Evolutionary conservation across 2,797 vertebrate species (phyloP), one percentile per base, ranked within the genome.

Genomic region (Sternotherus odoratus): DNA sequence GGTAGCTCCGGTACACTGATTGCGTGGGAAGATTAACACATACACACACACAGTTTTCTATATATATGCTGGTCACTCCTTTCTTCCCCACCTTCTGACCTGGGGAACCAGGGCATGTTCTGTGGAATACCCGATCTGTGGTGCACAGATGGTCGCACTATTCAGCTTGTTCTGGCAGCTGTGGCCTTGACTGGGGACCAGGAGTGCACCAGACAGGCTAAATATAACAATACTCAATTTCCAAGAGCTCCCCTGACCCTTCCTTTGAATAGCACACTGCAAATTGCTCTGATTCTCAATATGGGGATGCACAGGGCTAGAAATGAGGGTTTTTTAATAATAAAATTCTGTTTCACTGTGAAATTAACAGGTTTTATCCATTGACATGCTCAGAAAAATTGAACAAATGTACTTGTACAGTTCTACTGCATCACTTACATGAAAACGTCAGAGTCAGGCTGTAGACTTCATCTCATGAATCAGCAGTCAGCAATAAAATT

Each of bases 331-430:
- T 48, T 36, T 8, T 23, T 28, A 33, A 57, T 66, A 36, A 60
- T 5, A n/a, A 33, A 50, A 19, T 33, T 33, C n/a, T 74, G 30
- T 11, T 78, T 4, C 77, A 48, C 39, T 82, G 1, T 30, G 33
- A 30, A 80, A 69, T n/a, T 53, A 75, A 50, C 75, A 82, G 4
- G 1, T 26, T 28, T 74, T 46, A 74, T 49, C 85, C 21, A 4
- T n/a, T 0, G 0, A 49, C 50, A 51, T 0, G 0, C 84, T 30
- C 39, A 82, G 85, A 53, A 33, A 28, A 46, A 88, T 4, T 0
- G 0, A 24, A 16, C 53, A 78, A 24, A 12, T 43, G 56, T 1
- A 1, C 50, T 4, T 60, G 26, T 2, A 49, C 13, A 15, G 2
- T 57, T 85, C 56, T 69, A 30, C 4, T 16, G 5, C 28, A 77